Base-by-base conservation (phyloP, 2,113 vertebrate genomes). In the Lasiurus borealis region DNA sequence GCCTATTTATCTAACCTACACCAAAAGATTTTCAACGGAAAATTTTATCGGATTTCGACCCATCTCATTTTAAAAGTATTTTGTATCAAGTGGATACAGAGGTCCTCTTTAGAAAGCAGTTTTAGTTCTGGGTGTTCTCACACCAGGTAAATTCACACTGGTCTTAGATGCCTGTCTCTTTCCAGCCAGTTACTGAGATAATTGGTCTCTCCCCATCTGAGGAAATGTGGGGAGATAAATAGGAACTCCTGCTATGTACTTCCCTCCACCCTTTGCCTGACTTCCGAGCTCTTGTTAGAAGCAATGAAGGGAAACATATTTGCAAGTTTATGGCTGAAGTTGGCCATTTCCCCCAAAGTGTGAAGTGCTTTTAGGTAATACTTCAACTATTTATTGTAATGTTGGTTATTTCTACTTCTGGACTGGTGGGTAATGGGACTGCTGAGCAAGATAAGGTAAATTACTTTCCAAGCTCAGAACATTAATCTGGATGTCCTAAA, bases 371-470 rank as follows among this genome's bases (percentile, higher is more conserved):
- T 85, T 64, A 57, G 71, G 85, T 69, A 85, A 75, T 40, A 44
- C 72, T 57, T 97, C 46, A 77, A 57, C 29, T 90, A 94, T 87
- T 85, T 85, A 85, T 83, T 93, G 90, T 95, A 75, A n/a, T 64
- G 29, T 19, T 76, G 90, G 81, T 73, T 29, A 68, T 68, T 73
- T 86, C 59, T 69, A 2, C 72, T 92, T 76, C 93, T 95, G 76
- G 66, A 72, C 81, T 83, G 72, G 72, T 78, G n/a, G 52, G 48
- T 90, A 29, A 40, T 31, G 6, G 68, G 59, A 62, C 85, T 95
- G 92, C 85, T 80, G 73, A 90, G 46, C 73, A 90, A 95, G 90
- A 90, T 94, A 95, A 93, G 73, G 62, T n/a, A 78, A 88, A 83
- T 96, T 85, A 27, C 82, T 95, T 94, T 78, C 54, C 85, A 68